These are phyloP conservation scores for Pithys albifrons DNA, from an alignment of 2,113 vertebrate genomes.

Conservation along the genomic window DNA sequence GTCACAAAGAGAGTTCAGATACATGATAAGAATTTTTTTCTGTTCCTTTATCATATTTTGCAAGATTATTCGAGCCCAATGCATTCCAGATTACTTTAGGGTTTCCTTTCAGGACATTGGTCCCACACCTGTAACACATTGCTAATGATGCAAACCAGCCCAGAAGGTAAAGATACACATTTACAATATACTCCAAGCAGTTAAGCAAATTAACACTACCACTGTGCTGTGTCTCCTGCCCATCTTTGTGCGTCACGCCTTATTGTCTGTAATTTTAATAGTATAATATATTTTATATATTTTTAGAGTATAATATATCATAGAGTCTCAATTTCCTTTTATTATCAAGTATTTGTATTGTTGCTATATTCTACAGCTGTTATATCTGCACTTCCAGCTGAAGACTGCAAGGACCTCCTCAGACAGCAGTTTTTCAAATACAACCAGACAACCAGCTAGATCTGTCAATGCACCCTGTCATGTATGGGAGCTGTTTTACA, in stretches of 20 bases:
- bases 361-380: neutral
- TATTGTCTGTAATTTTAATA: neutral
- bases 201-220: neutral
- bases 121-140: neutral
- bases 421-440: neutral
- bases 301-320: neutral
- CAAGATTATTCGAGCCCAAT: neutral
- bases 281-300: neutral
- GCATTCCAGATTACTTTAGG: neutral
- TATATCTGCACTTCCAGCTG: neutral
- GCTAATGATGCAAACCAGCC: neutral
- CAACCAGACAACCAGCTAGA: neutral
- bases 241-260: neutral
- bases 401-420: neutral
- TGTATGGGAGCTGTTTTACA: neutral
- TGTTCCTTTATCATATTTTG: neutral
- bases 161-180: neutral
- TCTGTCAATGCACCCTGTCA: accelerated
- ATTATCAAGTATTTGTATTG: neutral
- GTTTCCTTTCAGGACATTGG: neutral
- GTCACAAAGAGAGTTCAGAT: neutral
- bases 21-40: neutral
- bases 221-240: neutral
- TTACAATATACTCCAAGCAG: accelerated
- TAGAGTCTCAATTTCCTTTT: neutral